Evolutionary conservation across 2,113 vertebrate species (phyloP).

Genomic region (Heptranchias perlo): DNA sequence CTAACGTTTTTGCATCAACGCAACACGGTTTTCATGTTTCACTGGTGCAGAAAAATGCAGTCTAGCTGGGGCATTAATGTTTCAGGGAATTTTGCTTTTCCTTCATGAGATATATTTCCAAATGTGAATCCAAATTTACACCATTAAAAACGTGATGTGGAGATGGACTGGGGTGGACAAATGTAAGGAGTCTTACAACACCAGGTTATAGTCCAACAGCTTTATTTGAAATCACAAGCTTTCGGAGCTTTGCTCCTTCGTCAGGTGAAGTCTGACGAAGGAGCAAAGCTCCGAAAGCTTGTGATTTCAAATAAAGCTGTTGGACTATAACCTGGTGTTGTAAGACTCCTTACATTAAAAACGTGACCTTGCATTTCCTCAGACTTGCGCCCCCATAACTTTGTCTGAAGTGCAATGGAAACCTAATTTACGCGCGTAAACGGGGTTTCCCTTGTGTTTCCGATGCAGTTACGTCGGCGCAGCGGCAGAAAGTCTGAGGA

Average conservation of each 20-base stretch:
- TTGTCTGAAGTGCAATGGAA: not conserved
- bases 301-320: too few relatives aligned
- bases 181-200: too few relatives aligned
- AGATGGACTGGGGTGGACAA: too few relatives aligned
- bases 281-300: too few relatives aligned
- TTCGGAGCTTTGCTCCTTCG: too few relatives aligned
- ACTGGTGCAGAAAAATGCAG: not conserved
- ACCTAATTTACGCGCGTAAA: not conserved
- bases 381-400: not conserved
- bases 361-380: not conserved
- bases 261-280: too few relatives aligned
- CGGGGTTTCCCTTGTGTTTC: not conserved
- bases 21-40: not conserved
- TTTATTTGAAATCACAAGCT: too few relatives aligned
- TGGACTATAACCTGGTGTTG: too few relatives aligned
- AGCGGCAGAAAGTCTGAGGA: not conserved
- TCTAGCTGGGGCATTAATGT: not conserved
- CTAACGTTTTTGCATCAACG: not conserved
- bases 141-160: too few relatives aligned
- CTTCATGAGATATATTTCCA: not conserved
- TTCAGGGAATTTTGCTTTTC: not conserved
- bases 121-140: not conserved
- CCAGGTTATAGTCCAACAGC: too few relatives aligned
- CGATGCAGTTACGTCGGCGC: not conserved
- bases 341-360: too few relatives aligned